These are phyloP conservation scores for Scarus forsteni DNA, from an alignment of 2,797 vertebrate genomes.

Conservation along the genomic window DNA sequence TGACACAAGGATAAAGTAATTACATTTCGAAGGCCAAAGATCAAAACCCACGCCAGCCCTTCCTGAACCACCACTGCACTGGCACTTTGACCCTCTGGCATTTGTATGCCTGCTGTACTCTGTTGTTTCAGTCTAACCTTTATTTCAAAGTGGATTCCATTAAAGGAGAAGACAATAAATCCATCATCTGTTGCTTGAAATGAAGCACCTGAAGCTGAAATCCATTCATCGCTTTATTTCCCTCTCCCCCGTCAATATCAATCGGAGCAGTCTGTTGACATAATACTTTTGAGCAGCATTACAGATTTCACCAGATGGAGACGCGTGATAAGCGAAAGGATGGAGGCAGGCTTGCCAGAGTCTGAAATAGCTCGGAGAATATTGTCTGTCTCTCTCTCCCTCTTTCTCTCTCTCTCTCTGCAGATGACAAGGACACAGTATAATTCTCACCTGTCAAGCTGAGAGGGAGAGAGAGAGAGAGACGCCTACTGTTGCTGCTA, in stretches of 20 bases:
- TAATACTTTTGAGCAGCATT: conserved; percentile 75
- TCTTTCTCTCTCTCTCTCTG: conserved; percentile 40
- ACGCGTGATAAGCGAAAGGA: conserved; percentile 65
- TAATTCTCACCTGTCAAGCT: conserved; percentile 82
- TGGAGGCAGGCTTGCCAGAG: conserved; percentile 65
- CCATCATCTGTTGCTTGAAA: conserved; percentile 36
- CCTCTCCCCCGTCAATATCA: conserved; percentile 69
- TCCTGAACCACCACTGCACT: no score
- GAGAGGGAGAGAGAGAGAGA: conserved; percentile 50
- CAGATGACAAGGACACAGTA: conserved; percentile 78
- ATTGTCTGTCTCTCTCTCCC: conserved; percentile 52
- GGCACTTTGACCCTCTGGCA: neutral
- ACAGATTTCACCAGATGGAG: conserved; percentile 79
- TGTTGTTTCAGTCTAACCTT: neutral
- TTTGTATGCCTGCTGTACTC: neutral
- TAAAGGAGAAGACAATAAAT: conserved; percentile 25
- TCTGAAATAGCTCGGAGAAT: conserved; percentile 77
- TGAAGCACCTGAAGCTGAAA: conserved; percentile 58
- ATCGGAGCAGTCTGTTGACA: conserved; percentile 70
- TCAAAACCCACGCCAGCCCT: no score
- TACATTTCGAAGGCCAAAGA: no score
- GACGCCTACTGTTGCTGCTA: conserved; percentile 58
- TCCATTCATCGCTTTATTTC: conserved; percentile 69
- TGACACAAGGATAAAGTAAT: no score
- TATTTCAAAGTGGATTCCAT: conserved; percentile 27